Conservation (phyloP, 2,888 invertebrate species). For the Agapetus fuscipes region DNA sequence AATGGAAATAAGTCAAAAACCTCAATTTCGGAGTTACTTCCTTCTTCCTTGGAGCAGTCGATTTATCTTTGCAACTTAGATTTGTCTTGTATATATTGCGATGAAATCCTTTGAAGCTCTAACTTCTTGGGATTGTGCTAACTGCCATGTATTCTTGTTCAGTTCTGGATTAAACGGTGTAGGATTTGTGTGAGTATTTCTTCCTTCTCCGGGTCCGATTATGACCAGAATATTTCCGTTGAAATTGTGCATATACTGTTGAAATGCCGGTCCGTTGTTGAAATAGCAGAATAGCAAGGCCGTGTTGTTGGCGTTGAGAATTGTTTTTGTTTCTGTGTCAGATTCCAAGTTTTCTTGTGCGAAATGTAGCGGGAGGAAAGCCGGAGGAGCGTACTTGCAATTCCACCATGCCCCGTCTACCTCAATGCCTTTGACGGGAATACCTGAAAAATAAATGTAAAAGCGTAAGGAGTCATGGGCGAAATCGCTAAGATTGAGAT, state of each 20-base stretch:
- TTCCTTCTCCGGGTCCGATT: constrained; percentile 58
- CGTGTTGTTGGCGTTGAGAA: constrained; percentile 37
- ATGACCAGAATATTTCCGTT: constrained; percentile 58
- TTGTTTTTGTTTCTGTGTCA: constrained; percentile 27
- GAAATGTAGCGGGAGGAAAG: constrained; percentile 57
- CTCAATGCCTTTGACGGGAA: constrained; percentile 61
- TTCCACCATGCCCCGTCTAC: constrained; percentile 75
- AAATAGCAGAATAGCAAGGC: constrained; percentile 76
- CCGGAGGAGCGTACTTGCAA: constrained; percentile 62
- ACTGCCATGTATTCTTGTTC: constrained; percentile 43
- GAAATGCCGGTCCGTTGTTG: constrained; percentile 60
- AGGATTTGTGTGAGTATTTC: constrained; percentile 61
- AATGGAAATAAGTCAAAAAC: too few relatives aligned
- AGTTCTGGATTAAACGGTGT: constrained; percentile 53
- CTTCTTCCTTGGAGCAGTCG: too few relatives aligned
- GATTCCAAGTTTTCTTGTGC: constrained; percentile 34
- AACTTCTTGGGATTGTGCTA: constrained; percentile 49
- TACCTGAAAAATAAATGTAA: constrained; percentile 33
- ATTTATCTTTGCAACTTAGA: too few relatives aligned
- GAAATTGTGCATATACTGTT: constrained; percentile 54
- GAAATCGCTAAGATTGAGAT: constrained; percentile 4
- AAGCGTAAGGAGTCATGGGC: too few relatives aligned
- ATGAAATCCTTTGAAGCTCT: constrained; percentile 54
- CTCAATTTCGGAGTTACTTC: too few relatives aligned
- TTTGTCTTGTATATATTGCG: constrained; percentile 56